These are phyloP conservation scores for Salvator merianae DNA, from an alignment of 2,113 vertebrate genomes.

Conservation along the genomic window DNA sequence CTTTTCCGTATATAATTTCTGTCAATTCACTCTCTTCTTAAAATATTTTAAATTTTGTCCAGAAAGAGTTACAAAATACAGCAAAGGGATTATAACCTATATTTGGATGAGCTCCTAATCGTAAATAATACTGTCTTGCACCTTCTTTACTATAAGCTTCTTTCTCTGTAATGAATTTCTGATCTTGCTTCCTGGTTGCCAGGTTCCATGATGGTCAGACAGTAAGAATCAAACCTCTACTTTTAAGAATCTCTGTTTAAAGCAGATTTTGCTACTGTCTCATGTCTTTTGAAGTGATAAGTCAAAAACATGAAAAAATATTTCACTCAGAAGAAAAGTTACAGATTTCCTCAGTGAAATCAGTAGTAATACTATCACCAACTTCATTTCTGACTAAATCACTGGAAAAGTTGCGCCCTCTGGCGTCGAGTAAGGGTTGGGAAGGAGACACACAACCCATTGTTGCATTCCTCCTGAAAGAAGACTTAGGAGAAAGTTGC, in stretches of 20 bases:
- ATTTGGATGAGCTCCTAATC: background rate
- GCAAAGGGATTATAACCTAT: background rate
- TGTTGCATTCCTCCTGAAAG: no score
- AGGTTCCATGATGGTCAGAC: background rate
- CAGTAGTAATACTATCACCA: background rate
- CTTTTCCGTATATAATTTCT: constrained; percentile 31
- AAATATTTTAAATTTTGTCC: background rate
- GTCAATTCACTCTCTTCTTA: constrained; percentile 28
- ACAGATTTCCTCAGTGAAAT: background rate
- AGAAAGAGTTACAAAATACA: background rate
- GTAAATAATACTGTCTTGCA: background rate
- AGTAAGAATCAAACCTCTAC: background rate
- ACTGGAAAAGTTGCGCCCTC: background rate
- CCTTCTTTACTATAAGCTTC: background rate
- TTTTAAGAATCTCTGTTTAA: no score
- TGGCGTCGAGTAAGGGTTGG: no score
- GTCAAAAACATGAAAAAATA: background rate
- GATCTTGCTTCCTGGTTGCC: no score
- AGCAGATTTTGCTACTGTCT: background rate
- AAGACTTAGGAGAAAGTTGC: no score
- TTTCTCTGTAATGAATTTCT: background rate
- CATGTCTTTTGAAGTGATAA: background rate
- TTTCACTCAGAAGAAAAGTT: background rate
- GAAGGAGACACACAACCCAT: no score
- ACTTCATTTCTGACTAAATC: background rate